Evolutionary conservation across 2,888 invertebrate species (phyloP), one percentile per base, ranked within the genome.

Genomic region (Merodon equestris): DNA sequence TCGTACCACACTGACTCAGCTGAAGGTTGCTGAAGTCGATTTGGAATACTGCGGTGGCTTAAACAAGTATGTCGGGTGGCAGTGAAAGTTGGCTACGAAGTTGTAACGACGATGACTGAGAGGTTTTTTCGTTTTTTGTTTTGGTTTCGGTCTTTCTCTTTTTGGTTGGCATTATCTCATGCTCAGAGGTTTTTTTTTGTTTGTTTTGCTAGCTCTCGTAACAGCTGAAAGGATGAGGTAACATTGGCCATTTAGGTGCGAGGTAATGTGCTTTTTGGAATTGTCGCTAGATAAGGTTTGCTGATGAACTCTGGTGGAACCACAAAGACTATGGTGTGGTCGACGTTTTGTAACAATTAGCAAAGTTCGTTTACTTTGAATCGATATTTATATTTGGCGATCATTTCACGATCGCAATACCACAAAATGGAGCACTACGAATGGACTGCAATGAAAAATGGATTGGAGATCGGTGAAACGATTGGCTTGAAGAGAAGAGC

Each of bases 71-170:
- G 44, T 48, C 19, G 42, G 53, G 51, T 61, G 72, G n/a, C 44
- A 57, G 77, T 72, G 77, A 77, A 77, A 77, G 77, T 73, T 79
- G 68, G 45, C 61, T 50, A 44, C 57, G 60, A 76, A 75, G 67
- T 57, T 13, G 19, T 63, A 17, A 40, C 14, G 58, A 50, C 48
- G 56, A 44, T 44, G 27, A 42, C 40, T 38, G 57, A 51, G 51
- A 44, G 47, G 19, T 50, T 38, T 56, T 19, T 27, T 40, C 9
- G 38, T 53, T 38, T 47, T 58, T 66, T 48, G 38, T 18, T 38
- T 40, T 70, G 38, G 34, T 60, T 70, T 66, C 7, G 2, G 27
- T 27, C 7, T 27, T 7, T 27, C 27, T 27, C 7, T 27, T 27
- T 27, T 27, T 2, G 27, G 27, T 27, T 27, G 27, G 27, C 27